Conservation (phyloP, 2,888 invertebrate species). For the Camponotus fellah region DNA sequence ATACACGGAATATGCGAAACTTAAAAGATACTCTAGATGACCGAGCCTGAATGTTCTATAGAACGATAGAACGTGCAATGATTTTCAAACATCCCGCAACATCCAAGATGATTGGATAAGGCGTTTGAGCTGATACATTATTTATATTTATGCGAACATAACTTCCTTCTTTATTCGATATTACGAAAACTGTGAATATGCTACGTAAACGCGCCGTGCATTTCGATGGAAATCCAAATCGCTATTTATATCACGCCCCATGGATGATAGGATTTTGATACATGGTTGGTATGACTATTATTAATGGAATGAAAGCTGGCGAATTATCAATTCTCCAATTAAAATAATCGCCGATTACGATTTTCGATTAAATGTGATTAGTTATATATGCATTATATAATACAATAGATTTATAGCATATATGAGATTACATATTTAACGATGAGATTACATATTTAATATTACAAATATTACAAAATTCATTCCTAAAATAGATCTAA, state of each 20-base stretch:
- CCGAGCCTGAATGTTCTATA: slow-evolving; percentile 10
- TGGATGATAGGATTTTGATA: slow-evolving; percentile 7
- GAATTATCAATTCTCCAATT: slow-evolving; percentile 1
- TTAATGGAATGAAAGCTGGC: background rate
- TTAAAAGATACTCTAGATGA: slow-evolving; percentile 28
- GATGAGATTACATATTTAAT: no score
- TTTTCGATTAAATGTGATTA: slow-evolving; percentile 8
- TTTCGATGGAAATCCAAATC: slow-evolving; percentile 29
- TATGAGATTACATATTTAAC: background rate
- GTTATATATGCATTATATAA: background rate
- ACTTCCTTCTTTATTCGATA: slow-evolving; percentile 37
- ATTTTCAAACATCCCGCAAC: slow-evolving; percentile 37
- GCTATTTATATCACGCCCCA: background rate
- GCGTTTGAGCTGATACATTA: slow-evolving; percentile 38
- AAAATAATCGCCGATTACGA: background rate
- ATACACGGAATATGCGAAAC: slow-evolving; percentile 33
- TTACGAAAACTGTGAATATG: slow-evolving; percentile 46
- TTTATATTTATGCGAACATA: slow-evolving; percentile 49
- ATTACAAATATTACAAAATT: slow-evolving; percentile 2
- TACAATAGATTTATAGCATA: background rate
- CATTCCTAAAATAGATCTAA: background rate
- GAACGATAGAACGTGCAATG: slow-evolving; percentile 34
- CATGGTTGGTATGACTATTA: background rate
- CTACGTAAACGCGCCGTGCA: slow-evolving; percentile 1
- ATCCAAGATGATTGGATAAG: slow-evolving; percentile 45